Conservation (phyloP, 2,888 invertebrate species). For the Andrena marginata region DNA sequence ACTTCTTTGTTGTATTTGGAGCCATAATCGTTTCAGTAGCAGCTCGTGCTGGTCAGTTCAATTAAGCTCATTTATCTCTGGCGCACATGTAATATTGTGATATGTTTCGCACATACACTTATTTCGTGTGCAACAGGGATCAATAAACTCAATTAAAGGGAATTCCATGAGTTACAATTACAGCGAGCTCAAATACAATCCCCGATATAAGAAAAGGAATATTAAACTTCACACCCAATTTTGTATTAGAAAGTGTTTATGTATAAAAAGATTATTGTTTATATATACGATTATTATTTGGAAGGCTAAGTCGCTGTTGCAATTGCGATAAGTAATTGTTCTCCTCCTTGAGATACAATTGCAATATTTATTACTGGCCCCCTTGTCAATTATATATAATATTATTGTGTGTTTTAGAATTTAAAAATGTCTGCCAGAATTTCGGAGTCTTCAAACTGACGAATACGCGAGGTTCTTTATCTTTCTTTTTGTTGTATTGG, state of each 20-base stretch:
- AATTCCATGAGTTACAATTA: neutral
- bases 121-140: neutral
- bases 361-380: too few species aligned
- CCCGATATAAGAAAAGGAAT: too few species aligned
- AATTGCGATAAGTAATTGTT: too few species aligned
- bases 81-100: neutral
- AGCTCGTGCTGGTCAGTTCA: neutral
- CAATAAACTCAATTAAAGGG: neutral
- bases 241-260: too few species aligned
- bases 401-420: neutral
- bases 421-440: neutral
- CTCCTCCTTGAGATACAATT: too few species aligned
- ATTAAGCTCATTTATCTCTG: neutral
- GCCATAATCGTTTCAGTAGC: neutral
- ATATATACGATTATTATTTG: too few species aligned
- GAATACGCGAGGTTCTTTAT: neutral
- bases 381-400: neutral
- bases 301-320: too few species aligned
- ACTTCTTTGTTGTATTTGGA: slow-evolving; percentile 3
- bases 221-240: too few species aligned
- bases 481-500: neutral
- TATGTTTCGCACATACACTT: neutral
- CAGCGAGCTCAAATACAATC: neutral
- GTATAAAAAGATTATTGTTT: too few species aligned
- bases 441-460: neutral